Evolutionary conservation across 2,888 invertebrate species (phyloP).

Genomic region (Homarus gammarus): DNA sequence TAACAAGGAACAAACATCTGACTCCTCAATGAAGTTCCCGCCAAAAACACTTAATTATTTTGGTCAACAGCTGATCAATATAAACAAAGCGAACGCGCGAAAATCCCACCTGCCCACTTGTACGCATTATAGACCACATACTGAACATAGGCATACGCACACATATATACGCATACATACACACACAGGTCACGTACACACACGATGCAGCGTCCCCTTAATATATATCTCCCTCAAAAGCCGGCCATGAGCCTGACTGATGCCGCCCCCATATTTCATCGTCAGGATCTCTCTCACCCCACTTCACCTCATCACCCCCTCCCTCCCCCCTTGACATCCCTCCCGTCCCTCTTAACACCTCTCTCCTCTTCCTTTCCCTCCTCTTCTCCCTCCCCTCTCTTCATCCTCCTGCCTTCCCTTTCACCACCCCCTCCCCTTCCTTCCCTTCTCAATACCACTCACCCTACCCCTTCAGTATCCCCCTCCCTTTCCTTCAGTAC

Average conservation of each 20-base stretch:
- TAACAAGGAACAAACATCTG: too few relatives aligned
- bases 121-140: too few relatives aligned
- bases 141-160: neutral
- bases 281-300: neutral
- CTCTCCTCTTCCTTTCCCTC: too few relatives aligned
- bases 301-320: neutral
- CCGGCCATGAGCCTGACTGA: neutral
- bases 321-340: neutral
- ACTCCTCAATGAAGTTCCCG: too few relatives aligned
- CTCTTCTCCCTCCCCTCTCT: too few relatives aligned
- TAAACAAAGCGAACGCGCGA: too few relatives aligned
- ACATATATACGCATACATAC: neutral
- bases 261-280: neutral
- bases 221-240: neutral
- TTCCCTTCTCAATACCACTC: too few relatives aligned
- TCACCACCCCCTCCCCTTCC: too few relatives aligned
- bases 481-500: constrained; percentile 1
- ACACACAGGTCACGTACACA: neutral
- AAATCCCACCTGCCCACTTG: too few relatives aligned
- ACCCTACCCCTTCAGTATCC: neutral
- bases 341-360: neutral
- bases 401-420: too few relatives aligned
- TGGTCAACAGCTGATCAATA: too few relatives aligned
- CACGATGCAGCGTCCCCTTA: neutral
- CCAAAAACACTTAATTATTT: too few relatives aligned